A percentile compares a stretch with the other conserved stretches of the same genome.
These are phyloP conservation scores for Notodonta ziczac DNA, from an alignment of 2,888 invertebrate genomes.

Conservation along the genomic window DNA sequence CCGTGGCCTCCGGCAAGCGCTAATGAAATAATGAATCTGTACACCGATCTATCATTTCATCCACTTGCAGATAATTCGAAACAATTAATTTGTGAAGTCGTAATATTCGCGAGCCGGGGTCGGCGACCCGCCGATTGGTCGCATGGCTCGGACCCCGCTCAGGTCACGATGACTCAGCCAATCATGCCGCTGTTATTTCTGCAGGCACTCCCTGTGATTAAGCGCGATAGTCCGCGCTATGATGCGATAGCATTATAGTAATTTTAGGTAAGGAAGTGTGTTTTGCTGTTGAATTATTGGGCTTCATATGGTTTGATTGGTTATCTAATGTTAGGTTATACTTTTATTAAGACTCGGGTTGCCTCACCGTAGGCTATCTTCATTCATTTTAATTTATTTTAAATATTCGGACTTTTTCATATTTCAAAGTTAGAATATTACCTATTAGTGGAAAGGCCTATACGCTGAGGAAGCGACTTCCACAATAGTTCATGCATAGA, in stretches of 20 bases:
- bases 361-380: too few species aligned
- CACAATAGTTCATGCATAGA: too few species aligned
- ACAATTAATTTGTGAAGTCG: not conserved
- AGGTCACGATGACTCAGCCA: constrained; percentile 5
- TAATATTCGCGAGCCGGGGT: constrained; percentile 1
- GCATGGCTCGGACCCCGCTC: not conserved
- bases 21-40: not conserved
- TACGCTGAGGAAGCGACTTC: too few species aligned
- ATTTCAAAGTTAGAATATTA: too few species aligned
- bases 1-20: too few species aligned
- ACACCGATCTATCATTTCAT: not conserved
- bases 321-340: not conserved
- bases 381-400: too few species aligned
- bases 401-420: too few species aligned
- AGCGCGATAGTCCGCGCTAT: not conserved
- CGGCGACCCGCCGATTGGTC: not conserved
- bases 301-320: not conserved
- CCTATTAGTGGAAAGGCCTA: too few species aligned
- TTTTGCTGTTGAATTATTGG: not conserved
- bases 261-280: constrained; percentile 1
- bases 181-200: not conserved
- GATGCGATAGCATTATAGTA: not conserved
- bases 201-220: not conserved
- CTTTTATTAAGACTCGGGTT: too few species aligned
- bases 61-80: not conserved